Conservation (phyloP, 2,888 invertebrate species). For the Xylota sylvarum region DNA sequence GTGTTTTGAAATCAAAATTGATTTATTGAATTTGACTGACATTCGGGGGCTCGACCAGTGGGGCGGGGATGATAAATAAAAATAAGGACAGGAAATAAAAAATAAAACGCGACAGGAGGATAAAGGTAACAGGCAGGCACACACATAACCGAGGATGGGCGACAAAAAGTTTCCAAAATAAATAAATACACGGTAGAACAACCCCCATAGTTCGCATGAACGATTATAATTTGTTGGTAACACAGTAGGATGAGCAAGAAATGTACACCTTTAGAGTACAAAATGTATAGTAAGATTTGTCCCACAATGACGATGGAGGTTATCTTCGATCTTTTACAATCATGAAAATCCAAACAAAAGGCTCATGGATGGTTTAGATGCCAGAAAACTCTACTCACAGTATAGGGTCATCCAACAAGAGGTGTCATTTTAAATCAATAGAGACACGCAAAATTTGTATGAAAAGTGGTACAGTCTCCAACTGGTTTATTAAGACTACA, state of each 20-base stretch:
- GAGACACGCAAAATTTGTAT: too few relatives aligned
- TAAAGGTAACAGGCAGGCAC: background rate
- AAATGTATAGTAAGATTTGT: too few relatives aligned
- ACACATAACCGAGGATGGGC: background rate
- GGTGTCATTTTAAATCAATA: too few relatives aligned
- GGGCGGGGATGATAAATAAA: constrained; percentile 51
- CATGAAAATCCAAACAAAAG: too few relatives aligned
- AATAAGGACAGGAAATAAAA: constrained; percentile 32
- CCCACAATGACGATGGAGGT: too few relatives aligned
- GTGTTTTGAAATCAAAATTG: constrained; percentile 70
- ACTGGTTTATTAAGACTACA: too few relatives aligned
- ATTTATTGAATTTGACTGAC: constrained; percentile 73
- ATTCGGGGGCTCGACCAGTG: constrained; percentile 14
- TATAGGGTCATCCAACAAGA: too few relatives aligned
- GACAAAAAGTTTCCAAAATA: constrained; percentile 38
- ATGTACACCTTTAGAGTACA: background rate
- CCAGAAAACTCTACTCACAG: too few relatives aligned
- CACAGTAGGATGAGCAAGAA: constrained; percentile 9
- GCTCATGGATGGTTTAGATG: too few relatives aligned
- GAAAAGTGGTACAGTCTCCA: too few relatives aligned
- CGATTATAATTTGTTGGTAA: background rate
- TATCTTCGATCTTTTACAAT: too few relatives aligned
- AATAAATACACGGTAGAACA: constrained; percentile 37
- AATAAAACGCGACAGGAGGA: constrained; percentile 12
- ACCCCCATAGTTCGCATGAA: background rate